Base-by-base conservation (phyloP, 2,113 vertebrate species). In the Tachuris rubrigastra region DNA sequence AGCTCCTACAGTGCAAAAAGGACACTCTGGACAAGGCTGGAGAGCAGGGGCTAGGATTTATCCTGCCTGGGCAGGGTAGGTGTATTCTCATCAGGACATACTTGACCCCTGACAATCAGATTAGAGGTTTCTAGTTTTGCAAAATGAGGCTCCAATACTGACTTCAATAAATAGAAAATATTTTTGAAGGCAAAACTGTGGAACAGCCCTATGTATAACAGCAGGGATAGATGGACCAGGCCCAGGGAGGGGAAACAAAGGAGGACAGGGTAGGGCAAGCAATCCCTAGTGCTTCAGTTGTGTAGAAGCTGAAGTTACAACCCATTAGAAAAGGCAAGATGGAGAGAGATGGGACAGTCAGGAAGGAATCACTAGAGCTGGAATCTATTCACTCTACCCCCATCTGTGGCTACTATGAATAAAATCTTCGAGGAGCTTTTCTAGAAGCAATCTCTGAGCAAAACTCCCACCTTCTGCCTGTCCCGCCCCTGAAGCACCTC, bases 31-130 rank as follows among this genome's bases (percentile, higher is more conserved):
- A 16, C 16, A 53, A 25, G 19, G 58, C 12, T 60, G 24, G 17
- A 18, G 33, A 11, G 33, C 17, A 30, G 21, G 0, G 19, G 75
- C 12, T 0, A n/a, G 14, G 6, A 72, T 8, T 63, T 7, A 14
- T 39, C 28, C 6, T 44, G 58, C 58, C 52, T 10, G 4, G 47
- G 56, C 62, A 58, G 42, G 13, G 39, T 3, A 75, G 39, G 8
- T 23, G 18, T 25, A 10, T 28, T 73, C 60, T 50, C 25, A 41
- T 33, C 66, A 47, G 33, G 58, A 53, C 1, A 1, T 5, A n/a
- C 15, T 59, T 55, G 37, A 37, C 50, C 31, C 30, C 19, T 49
- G 46, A 35, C 30, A 52, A 41, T 8, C 24, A 50, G 13, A 33
- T 19, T 1, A 56, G 63, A 39, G 23, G 28, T 10, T 94, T 56